phyloP scores from a whole-genome alignment of 2,797 vertebrate species.

The Pipistrellus pipistrellus region DNA sequence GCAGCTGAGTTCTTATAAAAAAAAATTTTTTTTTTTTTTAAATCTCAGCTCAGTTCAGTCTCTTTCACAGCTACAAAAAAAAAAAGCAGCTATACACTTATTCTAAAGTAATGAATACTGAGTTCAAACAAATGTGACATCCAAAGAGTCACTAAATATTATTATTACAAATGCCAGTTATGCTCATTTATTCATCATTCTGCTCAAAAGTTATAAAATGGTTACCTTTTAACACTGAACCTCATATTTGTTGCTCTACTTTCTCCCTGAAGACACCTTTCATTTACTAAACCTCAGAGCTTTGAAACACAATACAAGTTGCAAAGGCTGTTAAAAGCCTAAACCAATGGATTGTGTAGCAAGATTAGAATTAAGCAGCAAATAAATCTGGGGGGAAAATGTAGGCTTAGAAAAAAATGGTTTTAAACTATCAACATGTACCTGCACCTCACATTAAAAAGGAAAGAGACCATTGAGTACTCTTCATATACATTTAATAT shows the following conservation, averaged over 20 bases:
- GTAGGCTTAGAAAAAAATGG: not conserved
- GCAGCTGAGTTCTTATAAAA: slow-evolving; percentile 47
- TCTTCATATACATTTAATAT: not conserved
- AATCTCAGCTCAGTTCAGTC: slow-evolving; percentile 55
- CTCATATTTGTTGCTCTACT: slow-evolving; percentile 21
- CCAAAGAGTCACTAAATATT: slow-evolving; percentile 27
- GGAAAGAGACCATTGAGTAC: not conserved
- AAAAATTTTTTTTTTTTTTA: slow-evolving; percentile 7
- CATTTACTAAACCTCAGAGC: slow-evolving; percentile 39
- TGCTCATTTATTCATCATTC: slow-evolving; percentile 58
- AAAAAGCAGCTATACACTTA: slow-evolving; percentile 46
- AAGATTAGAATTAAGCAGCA: slow-evolving; percentile 50
- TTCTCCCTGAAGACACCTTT: slow-evolving; percentile 51
- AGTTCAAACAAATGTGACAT: slow-evolving; percentile 62
- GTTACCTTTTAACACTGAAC: slow-evolving; percentile 59
- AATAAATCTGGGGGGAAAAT: slow-evolving; percentile 57
- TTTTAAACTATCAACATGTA: not conserved
- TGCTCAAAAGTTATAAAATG: slow-evolving; percentile 50
- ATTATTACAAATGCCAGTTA: slow-evolving; percentile 19
- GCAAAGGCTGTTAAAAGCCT: slow-evolving; percentile 52
- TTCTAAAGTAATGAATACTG: slow-evolving; percentile 54
- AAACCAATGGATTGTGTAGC: not conserved
- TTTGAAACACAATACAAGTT: slow-evolving; percentile 45
- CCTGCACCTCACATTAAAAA: slow-evolving; percentile 13
- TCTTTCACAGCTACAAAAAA: slow-evolving; percentile 62